Conservation (phyloP, 2,888 invertebrate species). For the Caradrina clavipalpis region DNA sequence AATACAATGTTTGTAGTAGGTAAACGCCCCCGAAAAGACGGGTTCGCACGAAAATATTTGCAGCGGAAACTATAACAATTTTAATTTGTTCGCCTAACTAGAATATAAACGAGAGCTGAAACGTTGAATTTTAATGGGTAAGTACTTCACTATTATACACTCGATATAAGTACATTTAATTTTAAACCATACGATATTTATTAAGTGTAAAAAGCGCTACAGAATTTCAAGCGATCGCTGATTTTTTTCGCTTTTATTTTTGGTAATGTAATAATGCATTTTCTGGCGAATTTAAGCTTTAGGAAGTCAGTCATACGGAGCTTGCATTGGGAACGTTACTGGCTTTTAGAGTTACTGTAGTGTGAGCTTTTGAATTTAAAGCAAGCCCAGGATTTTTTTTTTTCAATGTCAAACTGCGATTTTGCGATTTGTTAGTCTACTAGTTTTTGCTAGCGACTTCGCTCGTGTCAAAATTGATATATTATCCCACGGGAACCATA, state of each 20-base stretch:
- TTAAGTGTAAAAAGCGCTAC: conserved; percentile 22
- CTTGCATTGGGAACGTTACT: conserved; percentile 15
- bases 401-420: not conserved
- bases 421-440: not conserved
- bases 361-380: not conserved
- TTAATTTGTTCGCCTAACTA: conserved; percentile 53
- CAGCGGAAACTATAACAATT: conserved; percentile 49
- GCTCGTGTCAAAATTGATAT: too few relatives aligned
- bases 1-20: conserved; percentile 16
- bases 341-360: conserved; percentile 7
- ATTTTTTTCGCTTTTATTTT: conserved; percentile 20
- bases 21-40: conserved; percentile 29
- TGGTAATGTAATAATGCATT: conserved; percentile 24
- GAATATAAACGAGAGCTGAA: conserved; percentile 45
- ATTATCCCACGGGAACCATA: too few relatives aligned
- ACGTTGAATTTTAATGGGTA: conserved; percentile 51
- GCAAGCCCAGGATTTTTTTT: too few relatives aligned
- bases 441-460: too few relatives aligned
- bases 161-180: conserved; percentile 17
- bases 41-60: conserved; percentile 38
- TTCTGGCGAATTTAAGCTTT: conserved; percentile 20
- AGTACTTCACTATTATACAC: conserved; percentile 21
- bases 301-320: conserved; percentile 7
- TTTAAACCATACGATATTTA: conserved; percentile 15
- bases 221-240: conserved; percentile 1